Evolutionary conservation across 2,888 invertebrate genomes (phyloP), one percentile per base, ranked within the genome.

Genomic region (Microctonus hyperodae): DNA sequence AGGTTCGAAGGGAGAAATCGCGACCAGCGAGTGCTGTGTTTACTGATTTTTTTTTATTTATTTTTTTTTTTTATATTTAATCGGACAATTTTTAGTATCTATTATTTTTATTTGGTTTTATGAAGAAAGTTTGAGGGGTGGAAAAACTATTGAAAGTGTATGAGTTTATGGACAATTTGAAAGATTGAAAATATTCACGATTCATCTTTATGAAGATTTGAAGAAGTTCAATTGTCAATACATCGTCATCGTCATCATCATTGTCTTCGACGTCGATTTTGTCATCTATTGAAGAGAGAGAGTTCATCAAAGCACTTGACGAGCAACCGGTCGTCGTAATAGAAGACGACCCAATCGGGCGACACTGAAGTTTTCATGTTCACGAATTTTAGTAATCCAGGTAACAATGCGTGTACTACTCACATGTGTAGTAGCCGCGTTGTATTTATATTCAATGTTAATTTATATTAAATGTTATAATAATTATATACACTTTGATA

Each of bases 331-430:
- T 57, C 61, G 60, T 33, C 87, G 87, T 86, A 84, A 78, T 86
- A 86, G 86, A 86, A 86, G 86, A 86, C 86, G 86, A 86, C 86
- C 86, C 69, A 69, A 72, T 75, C 74, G 75, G 75, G 86, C 44
- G 44, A 84, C 86, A 86, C 85, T 85, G 70, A 67, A 64, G 69
- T 86, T 87, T 88, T 85, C 88, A 88, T 87, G 88, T 87, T 87
- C 88, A 82, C 87, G 88, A 88, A 87, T 88, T 88, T 86, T 86
- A 87, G 87, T 87, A 88, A 87, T 88, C 87, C 88, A 88, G 87
- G 88, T 83, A 88, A 88, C 87, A 86, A 87, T 86, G 86, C 87
- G 86, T 86, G 86, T 86, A 86, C 86, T 86, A 86, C 86, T 44
- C 65, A 51, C 28, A 50, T 57, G 62, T 48, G 59, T 66, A 64